These are phyloP conservation scores for Montipora cactus DNA, from an alignment of 64 coral and sea anemone genomes.

Conservation along the genomic window DNA sequence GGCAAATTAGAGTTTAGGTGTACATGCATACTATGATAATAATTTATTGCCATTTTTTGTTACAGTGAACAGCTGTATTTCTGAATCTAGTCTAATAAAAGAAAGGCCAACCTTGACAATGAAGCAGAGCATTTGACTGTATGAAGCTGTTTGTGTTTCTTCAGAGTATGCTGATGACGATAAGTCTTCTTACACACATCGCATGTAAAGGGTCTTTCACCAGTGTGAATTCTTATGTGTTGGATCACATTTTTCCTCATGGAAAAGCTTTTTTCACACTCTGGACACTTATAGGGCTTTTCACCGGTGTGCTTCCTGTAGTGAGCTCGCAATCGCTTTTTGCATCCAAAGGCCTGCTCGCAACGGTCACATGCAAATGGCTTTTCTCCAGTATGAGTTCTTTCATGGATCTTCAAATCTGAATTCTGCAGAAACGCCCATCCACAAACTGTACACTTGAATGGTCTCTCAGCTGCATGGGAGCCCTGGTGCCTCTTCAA, in stretches of 20 bases:
- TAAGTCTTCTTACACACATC: constrained; percentile 40
- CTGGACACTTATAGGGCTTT: constrained; percentile 41
- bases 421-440: constrained; percentile 25
- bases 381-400: constrained; percentile 64
- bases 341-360: constrained; percentile 36
- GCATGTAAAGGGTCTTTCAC: constrained; percentile 29
- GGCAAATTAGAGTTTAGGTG: no score
- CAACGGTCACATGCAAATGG: constrained; percentile 47
- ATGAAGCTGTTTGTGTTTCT: constrained; percentile 42
- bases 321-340: constrained; percentile 8
- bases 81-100: neutral
- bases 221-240: constrained; percentile 38
- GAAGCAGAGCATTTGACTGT: neutral
- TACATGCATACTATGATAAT: no score
- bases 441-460: constrained; percentile 35
- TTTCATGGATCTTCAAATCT: constrained; percentile 55
- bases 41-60: no score
- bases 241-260: constrained; percentile 32
- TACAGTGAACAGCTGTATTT: neutral
- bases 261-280: constrained; percentile 40
- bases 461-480: constrained; percentile 43
- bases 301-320: constrained; percentile 53
- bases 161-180: constrained; percentile 43
- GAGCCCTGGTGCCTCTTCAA: constrained; percentile 35
- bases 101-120: neutral